Evolutionary conservation across 1,140 invertebrate genomes (phyloP).

Genomic region (Drosophila dunni): DNA sequence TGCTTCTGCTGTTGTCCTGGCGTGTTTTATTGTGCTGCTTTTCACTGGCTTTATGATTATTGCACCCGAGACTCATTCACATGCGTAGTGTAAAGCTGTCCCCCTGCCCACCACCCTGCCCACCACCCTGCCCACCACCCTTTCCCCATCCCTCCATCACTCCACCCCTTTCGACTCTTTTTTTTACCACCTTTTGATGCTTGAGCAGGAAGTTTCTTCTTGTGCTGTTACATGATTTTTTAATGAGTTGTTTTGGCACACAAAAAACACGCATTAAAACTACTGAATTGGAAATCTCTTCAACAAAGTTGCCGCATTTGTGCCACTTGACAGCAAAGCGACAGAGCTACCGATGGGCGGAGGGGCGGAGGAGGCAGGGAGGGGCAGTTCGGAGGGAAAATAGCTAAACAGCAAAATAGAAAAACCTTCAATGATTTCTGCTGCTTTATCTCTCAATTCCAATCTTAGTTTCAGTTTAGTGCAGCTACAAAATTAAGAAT

Average conservation of each 20-base stretch:
- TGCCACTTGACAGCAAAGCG: constrained; percentile 5
- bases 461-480: too few relatives aligned
- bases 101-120: background rate
- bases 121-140: background rate
- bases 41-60: constrained; percentile 76
- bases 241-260: constrained; percentile 50
- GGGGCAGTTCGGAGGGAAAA: background rate
- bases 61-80: constrained; percentile 49
- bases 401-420: too few relatives aligned
- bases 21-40: constrained; percentile 72
- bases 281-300: constrained; percentile 52
- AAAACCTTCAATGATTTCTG: too few relatives aligned
- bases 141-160: too few relatives aligned
- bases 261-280: constrained; percentile 47
- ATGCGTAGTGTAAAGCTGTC: constrained; percentile 14
- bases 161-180: background rate
- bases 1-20: constrained; percentile 27
- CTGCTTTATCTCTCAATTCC: too few relatives aligned
- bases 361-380: background rate
- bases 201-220: constrained; percentile 41
- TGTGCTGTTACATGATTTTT: constrained; percentile 48
- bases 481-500: too few relatives aligned
- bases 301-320: constrained; percentile 40
- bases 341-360: background rate
- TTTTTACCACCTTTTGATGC: constrained; percentile 21